Evolutionary conservation across 1,140 invertebrate species (phyloP).

Genomic region (Leptinotarsa texana): DNA sequence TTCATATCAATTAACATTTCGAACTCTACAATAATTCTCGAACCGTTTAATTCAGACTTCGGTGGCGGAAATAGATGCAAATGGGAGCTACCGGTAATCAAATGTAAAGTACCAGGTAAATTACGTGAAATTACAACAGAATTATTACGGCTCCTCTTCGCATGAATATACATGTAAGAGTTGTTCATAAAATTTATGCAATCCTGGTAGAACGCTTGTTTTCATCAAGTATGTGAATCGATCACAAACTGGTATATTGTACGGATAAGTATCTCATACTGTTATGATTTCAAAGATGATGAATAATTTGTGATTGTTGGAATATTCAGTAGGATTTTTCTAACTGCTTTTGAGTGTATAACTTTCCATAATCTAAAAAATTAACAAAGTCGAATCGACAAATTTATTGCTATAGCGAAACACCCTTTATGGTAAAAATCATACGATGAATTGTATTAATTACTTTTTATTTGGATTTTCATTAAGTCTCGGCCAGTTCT

Average conservation of each 20-base stretch:
- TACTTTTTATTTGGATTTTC: neutral
- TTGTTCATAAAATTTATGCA: neutral
- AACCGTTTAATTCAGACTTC: conserved; percentile 5
- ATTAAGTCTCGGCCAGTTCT: too few species aligned
- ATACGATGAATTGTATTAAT: neutral
- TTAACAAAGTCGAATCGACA: too few species aligned
- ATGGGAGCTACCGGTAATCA: conserved; percentile 4
- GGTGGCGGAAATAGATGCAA: neutral
- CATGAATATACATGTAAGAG: neutral
- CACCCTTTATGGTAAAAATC: neutral
- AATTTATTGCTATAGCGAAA: neutral
- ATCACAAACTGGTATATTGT: too few species aligned
- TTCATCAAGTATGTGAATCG: too few species aligned
- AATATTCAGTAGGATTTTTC: too few species aligned
- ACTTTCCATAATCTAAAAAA: too few species aligned
- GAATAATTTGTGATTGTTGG: too few species aligned
- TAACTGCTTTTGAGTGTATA: too few species aligned
- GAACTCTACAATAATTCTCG: neutral
- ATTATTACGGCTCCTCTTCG: neutral
- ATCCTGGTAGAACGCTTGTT: too few species aligned
- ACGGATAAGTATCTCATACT: too few species aligned
- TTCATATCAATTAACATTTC: neutral
- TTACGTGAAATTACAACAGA: conserved; percentile 10
- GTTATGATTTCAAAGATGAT: too few species aligned
- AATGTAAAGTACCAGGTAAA: conserved; percentile 17